Base-by-base conservation (phyloP, 2,113 vertebrate genomes). In the Microcebus lehilahytsara region DNA sequence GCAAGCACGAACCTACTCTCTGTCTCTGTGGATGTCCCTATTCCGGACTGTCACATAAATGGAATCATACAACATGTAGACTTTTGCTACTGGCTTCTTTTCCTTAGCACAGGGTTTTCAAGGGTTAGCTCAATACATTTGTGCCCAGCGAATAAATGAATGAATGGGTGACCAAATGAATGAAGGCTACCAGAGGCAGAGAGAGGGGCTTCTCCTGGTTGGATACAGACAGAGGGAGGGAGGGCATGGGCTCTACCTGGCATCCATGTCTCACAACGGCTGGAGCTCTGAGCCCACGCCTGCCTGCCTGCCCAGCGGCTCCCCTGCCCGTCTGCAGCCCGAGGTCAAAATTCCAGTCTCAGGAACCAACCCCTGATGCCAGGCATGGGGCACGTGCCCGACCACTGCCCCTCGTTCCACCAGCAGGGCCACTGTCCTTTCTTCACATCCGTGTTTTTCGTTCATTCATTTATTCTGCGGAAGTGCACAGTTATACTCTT, bases 261-360 rank as follows among this genome's bases (percentile, higher is more conserved):
- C 40, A 12, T 5, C 60, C 27, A 23, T 1, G 0, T 16, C 34
- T n/a, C 14, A 25, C 0, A 37, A 10, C 40, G 34, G 11, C 14
- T 10, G 17, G 71, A n/a, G 32, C 49, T 60, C 86, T 32, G 80
- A 2, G 30, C 1, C 78, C 6, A 46, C 20, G 40, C 85, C 46
- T 72, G 53, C 85, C 46, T 72, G 53, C 32, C 32, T 46, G 46
- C 46, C 71, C 4, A 1, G 62, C 10, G 0, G 37, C 64, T 30
- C 23, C 6, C 3, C 1, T 5, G 22, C 12, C 6, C 2, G 13
- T 46, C 84, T 46, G n/a, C 60, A 51, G 86, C 37, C 23, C 56
- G 67, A 49, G 4, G 4, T 16, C 40, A 40, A 83, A 77, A n/a
- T 6, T 37, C 13, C 64, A 53, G 49, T 11, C 89, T 9, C 32